Evolutionary conservation across 2,888 invertebrate species (phyloP).

Genomic region (Chouioia cunea): DNA sequence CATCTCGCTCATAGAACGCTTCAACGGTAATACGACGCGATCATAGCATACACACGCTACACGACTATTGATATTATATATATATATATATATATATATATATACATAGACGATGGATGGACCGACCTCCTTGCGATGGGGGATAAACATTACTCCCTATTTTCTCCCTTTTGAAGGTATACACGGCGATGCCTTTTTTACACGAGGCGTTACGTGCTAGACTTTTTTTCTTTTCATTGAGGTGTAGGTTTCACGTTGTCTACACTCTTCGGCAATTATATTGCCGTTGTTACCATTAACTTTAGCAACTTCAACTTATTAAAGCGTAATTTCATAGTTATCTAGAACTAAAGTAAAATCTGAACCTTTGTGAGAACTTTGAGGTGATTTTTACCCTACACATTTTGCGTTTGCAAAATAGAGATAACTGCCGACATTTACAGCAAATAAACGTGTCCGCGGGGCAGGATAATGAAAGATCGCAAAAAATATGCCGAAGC

Average conservation of each 20-base stretch:
- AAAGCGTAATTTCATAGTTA: too few species aligned
- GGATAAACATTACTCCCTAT: constrained; percentile 25
- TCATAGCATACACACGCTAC: constrained; percentile 53
- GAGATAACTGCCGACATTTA: constrained; percentile 38
- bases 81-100: constrained; percentile 13
- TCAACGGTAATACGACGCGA: constrained; percentile 65
- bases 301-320: too few species aligned
- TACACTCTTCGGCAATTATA: too few species aligned
- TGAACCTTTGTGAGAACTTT: background rate
- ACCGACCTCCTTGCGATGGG: background rate
- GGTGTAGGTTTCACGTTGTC: constrained; percentile 15
- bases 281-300: too few species aligned
- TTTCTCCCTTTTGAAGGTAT: constrained; percentile 20
- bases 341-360: too few species aligned
- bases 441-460: constrained; percentile 38
- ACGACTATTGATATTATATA: constrained; percentile 62
- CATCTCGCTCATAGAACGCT: constrained; percentile 65
- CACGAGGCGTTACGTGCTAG: background rate
- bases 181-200: background rate
- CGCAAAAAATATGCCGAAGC: constrained; percentile 27
- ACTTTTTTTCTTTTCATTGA: constrained; percentile 20
- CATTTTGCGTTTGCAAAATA: too few species aligned
- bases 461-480: constrained; percentile 40
- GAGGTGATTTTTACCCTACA: background rate
- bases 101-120: too few species aligned